A percentile compares a stretch with the other conserved stretches of the same genome.
These are phyloP conservation scores for Zaprionus davidi DNA, from an alignment of 1,140 invertebrate species.

Conservation along the genomic window DNA sequence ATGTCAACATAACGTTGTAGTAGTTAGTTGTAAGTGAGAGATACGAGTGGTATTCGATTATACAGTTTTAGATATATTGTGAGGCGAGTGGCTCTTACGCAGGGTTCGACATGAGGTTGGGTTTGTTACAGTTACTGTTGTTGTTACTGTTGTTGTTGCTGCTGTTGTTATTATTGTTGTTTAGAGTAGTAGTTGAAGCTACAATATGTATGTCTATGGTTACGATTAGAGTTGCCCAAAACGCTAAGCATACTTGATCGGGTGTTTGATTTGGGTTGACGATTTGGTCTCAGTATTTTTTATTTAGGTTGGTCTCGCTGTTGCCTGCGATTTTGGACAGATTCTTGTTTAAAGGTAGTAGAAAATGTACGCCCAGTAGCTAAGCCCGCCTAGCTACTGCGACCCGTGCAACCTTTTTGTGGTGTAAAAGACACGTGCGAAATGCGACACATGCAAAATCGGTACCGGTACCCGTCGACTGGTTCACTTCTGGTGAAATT, in stretches of 20 bases:
- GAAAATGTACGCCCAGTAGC: slow-evolving; percentile 78
- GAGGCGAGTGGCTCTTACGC: slow-evolving; percentile 71
- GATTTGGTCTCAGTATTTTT: slow-evolving; percentile 13
- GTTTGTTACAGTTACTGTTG: slow-evolving; percentile 30
- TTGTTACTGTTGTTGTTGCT: slow-evolving; percentile 15
- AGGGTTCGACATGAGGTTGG: slow-evolving; percentile 52
- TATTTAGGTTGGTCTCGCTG: slow-evolving; percentile 21
- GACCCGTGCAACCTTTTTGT: slow-evolving; percentile 79
- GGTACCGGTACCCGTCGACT: neutral
- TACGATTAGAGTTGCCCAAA: slow-evolving; percentile 30
- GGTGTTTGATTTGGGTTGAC: neutral
- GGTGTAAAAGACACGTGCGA: slow-evolving; percentile 77
- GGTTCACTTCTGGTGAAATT: neutral
- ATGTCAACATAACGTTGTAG: slow-evolving; percentile 38
- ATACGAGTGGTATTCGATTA: slow-evolving; percentile 71
- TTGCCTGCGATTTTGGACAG: slow-evolving; percentile 80
- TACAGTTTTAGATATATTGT: slow-evolving; percentile 50
- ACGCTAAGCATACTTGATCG: slow-evolving; percentile 65
- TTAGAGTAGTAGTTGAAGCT: slow-evolving; percentile 26
- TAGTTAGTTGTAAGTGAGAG: slow-evolving; percentile 66
- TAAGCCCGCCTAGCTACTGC: slow-evolving; percentile 49
- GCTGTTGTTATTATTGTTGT: slow-evolving; percentile 33
- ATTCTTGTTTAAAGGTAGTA: slow-evolving; percentile 84
- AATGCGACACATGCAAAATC: neutral
- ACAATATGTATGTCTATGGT: slow-evolving; percentile 10